Conservation (phyloP, 2,113 vertebrate genomes). For the Cygnus atratus region DNA sequence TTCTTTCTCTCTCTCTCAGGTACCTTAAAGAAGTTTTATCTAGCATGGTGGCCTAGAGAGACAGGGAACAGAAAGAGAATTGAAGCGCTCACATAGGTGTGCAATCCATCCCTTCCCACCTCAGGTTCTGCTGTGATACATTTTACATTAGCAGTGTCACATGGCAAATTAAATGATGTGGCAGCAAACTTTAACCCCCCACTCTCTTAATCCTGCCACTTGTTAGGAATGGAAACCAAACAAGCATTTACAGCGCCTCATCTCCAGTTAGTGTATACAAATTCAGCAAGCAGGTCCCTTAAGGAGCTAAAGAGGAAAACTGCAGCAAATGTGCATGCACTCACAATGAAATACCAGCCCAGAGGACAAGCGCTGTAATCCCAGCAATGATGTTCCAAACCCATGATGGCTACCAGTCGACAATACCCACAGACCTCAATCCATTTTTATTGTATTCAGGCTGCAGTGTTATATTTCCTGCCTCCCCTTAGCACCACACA, state of each 20-base stretch:
- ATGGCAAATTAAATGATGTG: neutral
- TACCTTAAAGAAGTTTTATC: slow-evolving; percentile 63
- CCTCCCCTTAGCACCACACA: slow-evolving; percentile 97
- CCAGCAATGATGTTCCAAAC: slow-evolving; percentile 89
- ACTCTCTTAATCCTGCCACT: neutral
- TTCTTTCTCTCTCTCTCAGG: slow-evolving; percentile 22
- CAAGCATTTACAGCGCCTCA: neutral
- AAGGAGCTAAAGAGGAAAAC: slow-evolving; percentile 69
- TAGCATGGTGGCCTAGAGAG: slow-evolving; percentile 53
- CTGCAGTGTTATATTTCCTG: slow-evolving; percentile 96
- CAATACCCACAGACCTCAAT: slow-evolving; percentile 93
- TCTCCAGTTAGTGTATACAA: slow-evolving; percentile 72
- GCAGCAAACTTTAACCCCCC: neutral
- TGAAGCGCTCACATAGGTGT: neutral
- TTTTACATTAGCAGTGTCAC: neutral
- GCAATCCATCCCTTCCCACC: neutral
- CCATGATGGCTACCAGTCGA: slow-evolving; percentile 91
- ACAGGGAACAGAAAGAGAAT: neutral
- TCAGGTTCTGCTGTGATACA: neutral
- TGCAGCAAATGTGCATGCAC: slow-evolving; percentile 68
- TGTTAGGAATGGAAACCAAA: neutral
- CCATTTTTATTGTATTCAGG: slow-evolving; percentile 99
- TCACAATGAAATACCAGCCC: slow-evolving; percentile 78
- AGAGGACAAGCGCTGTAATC: slow-evolving; percentile 90
- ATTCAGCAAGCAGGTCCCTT: slow-evolving; percentile 75